phyloP scores from a whole-genome alignment of 2,888 invertebrate species.

The Aricia artaxerxes region DNA sequence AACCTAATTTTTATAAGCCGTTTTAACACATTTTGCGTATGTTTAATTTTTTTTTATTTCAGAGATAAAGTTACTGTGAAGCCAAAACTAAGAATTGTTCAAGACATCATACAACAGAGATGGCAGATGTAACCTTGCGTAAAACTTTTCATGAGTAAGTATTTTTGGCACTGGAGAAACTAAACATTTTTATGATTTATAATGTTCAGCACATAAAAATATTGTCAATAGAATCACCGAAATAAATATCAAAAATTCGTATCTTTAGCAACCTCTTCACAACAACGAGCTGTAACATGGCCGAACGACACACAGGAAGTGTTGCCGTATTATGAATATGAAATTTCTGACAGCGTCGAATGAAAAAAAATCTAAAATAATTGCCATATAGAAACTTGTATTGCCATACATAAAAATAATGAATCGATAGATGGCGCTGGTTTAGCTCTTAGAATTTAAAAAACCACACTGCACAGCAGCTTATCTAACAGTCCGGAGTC shows the following conservation, averaged over 20 bases:
- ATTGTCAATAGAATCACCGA: not conserved
- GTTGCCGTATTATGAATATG: not conserved
- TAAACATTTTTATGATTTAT: constrained; percentile 13
- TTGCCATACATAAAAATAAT: not conserved
- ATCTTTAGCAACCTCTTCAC: constrained; percentile 12
- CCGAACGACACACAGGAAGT: constrained; percentile 28
- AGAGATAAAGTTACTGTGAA: not conserved
- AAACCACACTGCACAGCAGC: not conserved
- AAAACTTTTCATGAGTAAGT: constrained; percentile 19
- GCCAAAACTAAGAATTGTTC: constrained; percentile 28
- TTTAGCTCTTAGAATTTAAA: not conserved
- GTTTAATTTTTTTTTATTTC: not conserved
- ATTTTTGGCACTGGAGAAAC: constrained; percentile 6
- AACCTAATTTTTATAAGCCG: not conserved
- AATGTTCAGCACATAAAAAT: not conserved
- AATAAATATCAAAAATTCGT: constrained; percentile 27
- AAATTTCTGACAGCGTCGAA: constrained; percentile 1
- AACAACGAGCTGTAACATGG: constrained; percentile 28
- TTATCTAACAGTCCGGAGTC: not conserved
- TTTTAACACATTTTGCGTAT: constrained; percentile 27
- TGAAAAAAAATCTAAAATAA: not conserved
- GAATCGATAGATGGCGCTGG: not conserved
- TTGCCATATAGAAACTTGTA: not conserved
- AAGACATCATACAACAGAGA: constrained; percentile 30
- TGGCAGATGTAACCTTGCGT: constrained; percentile 20